A percentile compares a stretch with the other conserved stretches of the same genome.
Evolutionary conservation across 2,888 invertebrate genomes (phyloP).

Genomic region (Tetramorium bicarinatum): DNA sequence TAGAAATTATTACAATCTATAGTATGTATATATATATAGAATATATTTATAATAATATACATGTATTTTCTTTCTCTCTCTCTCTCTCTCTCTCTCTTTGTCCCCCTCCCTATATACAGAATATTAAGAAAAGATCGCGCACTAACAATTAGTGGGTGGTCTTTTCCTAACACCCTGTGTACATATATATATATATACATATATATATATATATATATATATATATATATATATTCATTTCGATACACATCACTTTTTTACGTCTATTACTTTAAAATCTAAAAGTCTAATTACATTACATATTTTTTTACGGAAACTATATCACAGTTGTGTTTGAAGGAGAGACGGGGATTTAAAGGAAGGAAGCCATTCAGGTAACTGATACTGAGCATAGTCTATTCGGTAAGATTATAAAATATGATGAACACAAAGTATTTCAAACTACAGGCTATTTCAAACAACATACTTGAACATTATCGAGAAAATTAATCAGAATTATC

Average conservation of each 20-base stretch:
- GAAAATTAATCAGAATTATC: not conserved
- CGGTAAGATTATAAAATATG: conserved; percentile 63
- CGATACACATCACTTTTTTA: conserved; percentile 76
- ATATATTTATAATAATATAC: conserved; percentile 86
- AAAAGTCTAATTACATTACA: conserved; percentile 83
- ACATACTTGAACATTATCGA: conserved; percentile 26
- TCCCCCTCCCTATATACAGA: not conserved
- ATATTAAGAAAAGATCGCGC: too few species aligned
- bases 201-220: conserved; percentile 70
- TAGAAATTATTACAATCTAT: conserved; percentile 82
- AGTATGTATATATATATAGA: conserved; percentile 64
- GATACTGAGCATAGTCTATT: conserved; percentile 77
- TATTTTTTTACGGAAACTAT: conserved; percentile 83
- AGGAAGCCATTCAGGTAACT: conserved; percentile 65
- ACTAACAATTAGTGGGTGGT: too few species aligned
- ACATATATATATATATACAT: conserved; percentile 72
- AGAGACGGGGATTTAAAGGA: conserved; percentile 79
- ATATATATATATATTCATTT: conserved; percentile 73
- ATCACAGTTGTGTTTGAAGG: conserved; percentile 85
- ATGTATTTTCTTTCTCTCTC: conserved; percentile 64
- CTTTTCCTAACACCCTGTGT: conserved; percentile 28
- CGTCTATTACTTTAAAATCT: conserved; percentile 78
- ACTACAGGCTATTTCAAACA: conserved; percentile 30
- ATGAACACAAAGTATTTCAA: conserved; percentile 29
- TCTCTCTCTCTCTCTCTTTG: not conserved